Conservation (phyloP, 1,140 invertebrate species). For the Battus philenor region DNA sequence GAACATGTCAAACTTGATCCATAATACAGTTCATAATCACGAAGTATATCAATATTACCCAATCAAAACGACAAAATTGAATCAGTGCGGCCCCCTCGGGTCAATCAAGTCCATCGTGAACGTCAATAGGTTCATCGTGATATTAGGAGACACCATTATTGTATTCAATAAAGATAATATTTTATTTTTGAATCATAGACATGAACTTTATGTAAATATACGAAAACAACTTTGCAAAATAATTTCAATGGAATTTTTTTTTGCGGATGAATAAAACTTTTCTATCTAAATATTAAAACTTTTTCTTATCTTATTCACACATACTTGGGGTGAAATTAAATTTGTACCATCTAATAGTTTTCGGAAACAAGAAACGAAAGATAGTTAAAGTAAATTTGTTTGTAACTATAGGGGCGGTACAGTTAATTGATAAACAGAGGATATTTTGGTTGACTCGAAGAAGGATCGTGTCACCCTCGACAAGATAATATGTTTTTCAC, state of each 20-base stretch:
- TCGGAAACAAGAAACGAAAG: no score
- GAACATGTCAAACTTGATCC: constrained; percentile 24
- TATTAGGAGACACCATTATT: constrained; percentile 23
- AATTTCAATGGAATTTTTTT: no score
- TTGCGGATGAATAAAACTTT: no score
- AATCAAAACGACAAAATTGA: constrained; percentile 64
- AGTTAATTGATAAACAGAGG: constrained; percentile 49
- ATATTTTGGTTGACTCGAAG: constrained; percentile 44
- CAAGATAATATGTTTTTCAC: constrained; percentile 25
- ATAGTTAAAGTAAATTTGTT: constrained; percentile 17
- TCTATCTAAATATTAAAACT: no score
- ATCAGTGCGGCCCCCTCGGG: constrained; percentile 44
- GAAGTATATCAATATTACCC: constrained; percentile 57
- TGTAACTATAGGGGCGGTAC: constrained; percentile 29
- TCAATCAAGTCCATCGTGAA: constrained; percentile 31
- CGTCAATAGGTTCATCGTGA: constrained; percentile 7
- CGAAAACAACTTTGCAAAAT: no score
- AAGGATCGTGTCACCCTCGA: constrained; percentile 38
- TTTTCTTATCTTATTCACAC: no score
- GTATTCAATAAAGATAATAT: constrained; percentile 10
- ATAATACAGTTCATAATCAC: constrained; percentile 36
- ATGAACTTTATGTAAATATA: no score
- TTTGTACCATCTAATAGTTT: no score
- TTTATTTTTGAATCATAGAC: constrained; percentile 1
- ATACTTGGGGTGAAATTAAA: no score